Evolutionary conservation across 2,888 invertebrate genomes (phyloP).

Genomic region (Catocala sponsa): DNA sequence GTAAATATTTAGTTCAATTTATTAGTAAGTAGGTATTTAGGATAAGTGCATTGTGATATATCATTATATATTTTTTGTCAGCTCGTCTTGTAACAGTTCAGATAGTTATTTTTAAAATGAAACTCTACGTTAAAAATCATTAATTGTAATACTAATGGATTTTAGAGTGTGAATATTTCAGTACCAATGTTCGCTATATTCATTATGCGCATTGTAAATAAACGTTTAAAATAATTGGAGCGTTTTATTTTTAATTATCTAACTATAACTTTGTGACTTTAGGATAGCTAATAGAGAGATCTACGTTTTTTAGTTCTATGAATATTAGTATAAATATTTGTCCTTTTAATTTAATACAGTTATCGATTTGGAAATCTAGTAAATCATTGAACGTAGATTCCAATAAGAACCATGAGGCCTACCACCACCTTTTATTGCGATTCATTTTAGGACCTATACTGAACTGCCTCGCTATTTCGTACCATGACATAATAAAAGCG

Average conservation of each 20-base stretch:
- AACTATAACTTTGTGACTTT: no score
- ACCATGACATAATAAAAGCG: no score
- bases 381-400: no score
- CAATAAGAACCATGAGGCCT: no score
- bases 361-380: no score
- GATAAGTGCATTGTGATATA: constrained; percentile 81
- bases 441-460: no score
- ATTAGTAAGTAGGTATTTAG: constrained; percentile 56
- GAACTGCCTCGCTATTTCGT: no score
- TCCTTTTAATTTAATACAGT: no score
- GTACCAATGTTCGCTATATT: constrained; percentile 63
- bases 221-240: constrained; percentile 40
- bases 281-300: no score
- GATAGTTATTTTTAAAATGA: constrained; percentile 54
- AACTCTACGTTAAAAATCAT: constrained; percentile 45
- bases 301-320: no score
- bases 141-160: constrained; percentile 43
- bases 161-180: constrained; percentile 56
- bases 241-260: constrained; percentile 22
- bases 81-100: constrained; percentile 60
- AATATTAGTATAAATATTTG: no score
- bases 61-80: constrained; percentile 61
- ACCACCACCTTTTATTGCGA: no score
- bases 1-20: constrained; percentile 84
- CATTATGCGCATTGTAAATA: constrained; percentile 67